Percentiles rank a stretch among this genome's conserved stretches.
These are phyloP conservation scores for Dysmachus trigonus DNA, from an alignment of 2,888 invertebrate genomes.

Conservation along the genomic window DNA sequence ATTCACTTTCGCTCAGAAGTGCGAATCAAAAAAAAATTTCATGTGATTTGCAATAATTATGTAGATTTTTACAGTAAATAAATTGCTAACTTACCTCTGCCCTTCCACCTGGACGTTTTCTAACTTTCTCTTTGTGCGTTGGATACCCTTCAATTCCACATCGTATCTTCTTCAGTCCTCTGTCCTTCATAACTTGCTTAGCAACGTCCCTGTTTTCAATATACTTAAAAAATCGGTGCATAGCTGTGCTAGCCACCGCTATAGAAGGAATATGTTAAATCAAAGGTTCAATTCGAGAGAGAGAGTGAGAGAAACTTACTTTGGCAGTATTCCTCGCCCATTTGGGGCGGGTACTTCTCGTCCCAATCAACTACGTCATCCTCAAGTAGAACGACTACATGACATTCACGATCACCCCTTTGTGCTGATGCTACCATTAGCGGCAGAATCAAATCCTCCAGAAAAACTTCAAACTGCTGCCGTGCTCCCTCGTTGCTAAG, in stretches of 20 bases:
- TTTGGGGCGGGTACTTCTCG: constrained; percentile 98
- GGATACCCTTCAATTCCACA: constrained; percentile 99
- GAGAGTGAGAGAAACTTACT: constrained; percentile 67
- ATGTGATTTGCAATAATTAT: no score
- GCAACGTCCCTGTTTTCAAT: constrained; percentile 99
- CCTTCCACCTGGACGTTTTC: constrained; percentile 91
- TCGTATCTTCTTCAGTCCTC: constrained; percentile 97
- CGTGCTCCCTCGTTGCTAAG: constrained; percentile 99
- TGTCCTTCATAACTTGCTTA: constrained; percentile 97
- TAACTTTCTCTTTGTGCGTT: constrained; percentile 98
- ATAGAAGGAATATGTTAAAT: constrained; percentile 33
- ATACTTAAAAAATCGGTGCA: constrained; percentile 99
- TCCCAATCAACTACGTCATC: constrained; percentile 99
- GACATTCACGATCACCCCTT: constrained; percentile 96
- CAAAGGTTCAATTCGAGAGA: neutral
- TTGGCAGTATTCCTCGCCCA: constrained; percentile 99
- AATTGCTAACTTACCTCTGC: constrained; percentile 76
- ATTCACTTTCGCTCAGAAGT: no score
- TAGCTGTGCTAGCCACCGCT: constrained; percentile 93
- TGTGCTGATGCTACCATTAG: constrained; percentile 94
- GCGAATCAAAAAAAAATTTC: no score
- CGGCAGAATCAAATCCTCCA: constrained; percentile 94
- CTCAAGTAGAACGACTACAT: constrained; percentile 94
- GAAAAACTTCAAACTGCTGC: constrained; percentile 93
- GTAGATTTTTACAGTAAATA: no score